Percentiles rank a stretch among this genome's conserved stretches.
Conservation (phyloP, 2,113 vertebrate genomes). For the Micronycteris hirsuta region DNA sequence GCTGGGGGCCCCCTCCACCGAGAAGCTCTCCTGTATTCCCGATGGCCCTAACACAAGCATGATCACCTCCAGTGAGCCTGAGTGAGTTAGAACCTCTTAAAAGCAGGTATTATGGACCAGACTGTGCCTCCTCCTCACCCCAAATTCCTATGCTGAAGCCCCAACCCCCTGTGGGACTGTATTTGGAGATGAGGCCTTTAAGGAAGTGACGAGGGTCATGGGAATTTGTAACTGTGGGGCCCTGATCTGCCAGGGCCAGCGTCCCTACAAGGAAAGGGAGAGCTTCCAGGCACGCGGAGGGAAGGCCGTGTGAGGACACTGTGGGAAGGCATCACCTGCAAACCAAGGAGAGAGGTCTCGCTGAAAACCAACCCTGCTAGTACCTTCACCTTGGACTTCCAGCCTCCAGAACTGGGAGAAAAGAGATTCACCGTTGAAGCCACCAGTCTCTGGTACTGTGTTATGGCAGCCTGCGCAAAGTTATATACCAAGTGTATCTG, state of each 20-base stretch:
- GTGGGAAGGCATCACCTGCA: neutral
- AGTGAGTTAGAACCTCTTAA: neutral
- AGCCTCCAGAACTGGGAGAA: neutral
- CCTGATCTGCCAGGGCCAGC: neutral
- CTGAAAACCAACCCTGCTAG: neutral
- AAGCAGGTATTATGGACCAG: neutral
- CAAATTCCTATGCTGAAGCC: neutral
- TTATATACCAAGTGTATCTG: neutral
- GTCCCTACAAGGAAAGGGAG: neutral
- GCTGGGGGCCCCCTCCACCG: neutral
- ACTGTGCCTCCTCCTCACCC: neutral
- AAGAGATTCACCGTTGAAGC: neutral
- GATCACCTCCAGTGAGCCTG: neutral
- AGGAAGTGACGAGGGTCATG: neutral
- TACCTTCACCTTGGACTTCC: neutral
- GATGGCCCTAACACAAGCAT: neutral
- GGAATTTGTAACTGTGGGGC: neutral
- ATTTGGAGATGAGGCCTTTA: neutral
- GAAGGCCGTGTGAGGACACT: neutral
- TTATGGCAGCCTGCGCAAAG: neutral
- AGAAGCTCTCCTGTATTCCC: neutral
- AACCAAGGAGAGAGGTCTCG: neutral
- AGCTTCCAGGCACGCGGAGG: too few relatives aligned
- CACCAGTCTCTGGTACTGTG: neutral
- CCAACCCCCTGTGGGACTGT: neutral